These are phyloP conservation scores for Hypanus sabinus DNA, from an alignment of 2,113 vertebrate species.

Conservation along the genomic window DNA sequence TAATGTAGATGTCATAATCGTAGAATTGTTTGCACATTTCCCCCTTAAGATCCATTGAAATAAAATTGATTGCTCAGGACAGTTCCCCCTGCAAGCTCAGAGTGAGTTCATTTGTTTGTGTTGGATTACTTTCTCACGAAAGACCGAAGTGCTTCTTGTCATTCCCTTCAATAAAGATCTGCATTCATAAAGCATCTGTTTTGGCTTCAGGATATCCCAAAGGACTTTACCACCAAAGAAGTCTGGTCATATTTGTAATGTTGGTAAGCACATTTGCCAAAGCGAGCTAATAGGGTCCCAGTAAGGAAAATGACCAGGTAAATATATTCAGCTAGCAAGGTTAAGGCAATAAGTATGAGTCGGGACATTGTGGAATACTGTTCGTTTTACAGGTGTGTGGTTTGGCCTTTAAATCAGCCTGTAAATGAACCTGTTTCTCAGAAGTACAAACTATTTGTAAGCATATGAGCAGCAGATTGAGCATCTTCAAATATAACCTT, in stretches of 20 bases:
- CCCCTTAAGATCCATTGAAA: neutral
- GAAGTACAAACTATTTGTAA: neutral
- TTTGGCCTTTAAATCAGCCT: neutral
- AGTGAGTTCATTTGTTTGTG: neutral
- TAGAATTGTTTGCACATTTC: slow-evolving; percentile 1
- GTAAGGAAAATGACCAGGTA: neutral
- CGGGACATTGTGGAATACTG: neutral
- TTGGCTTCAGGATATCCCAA: neutral
- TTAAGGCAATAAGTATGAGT: neutral
- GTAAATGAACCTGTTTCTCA: neutral
- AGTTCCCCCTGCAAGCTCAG: neutral
- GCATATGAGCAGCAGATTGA: neutral
- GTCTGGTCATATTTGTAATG: neutral
- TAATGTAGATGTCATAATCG: neutral
- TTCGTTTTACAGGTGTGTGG: neutral
- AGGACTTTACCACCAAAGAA: neutral
- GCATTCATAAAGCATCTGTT: neutral
- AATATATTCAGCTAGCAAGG: neutral
- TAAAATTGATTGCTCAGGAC: no score
- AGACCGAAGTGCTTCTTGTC: neutral
- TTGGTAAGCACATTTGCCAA: neutral
- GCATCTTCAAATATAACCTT: neutral
- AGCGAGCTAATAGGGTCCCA: neutral
- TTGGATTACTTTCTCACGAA: neutral
- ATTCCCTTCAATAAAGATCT: neutral